Evolutionary conservation across 2,113 vertebrate genomes (phyloP).

Genomic region (Epinephelus fuscoguttatus): DNA sequence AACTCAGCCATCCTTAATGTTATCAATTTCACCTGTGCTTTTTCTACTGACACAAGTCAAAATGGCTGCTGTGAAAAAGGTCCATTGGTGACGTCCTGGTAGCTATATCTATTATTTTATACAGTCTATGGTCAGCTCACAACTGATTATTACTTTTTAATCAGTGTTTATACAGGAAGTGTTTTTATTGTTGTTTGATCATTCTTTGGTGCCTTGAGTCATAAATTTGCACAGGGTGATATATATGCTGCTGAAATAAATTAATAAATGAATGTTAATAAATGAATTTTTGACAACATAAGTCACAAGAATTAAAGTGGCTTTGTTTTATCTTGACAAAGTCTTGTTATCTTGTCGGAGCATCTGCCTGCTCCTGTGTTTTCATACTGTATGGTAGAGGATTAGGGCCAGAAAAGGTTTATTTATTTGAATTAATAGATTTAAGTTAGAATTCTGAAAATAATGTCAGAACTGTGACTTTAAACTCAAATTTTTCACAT

Average conservation of each 20-base stretch:
- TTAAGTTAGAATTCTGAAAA: no score
- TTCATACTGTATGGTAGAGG: neutral
- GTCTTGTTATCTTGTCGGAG: neutral
- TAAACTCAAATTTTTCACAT: no score
- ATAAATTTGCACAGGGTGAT: constrained; percentile 22
- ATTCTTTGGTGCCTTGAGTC: constrained; percentile 12
- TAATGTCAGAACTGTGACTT: no score
- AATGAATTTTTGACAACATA: neutral
- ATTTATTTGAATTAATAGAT: no score
- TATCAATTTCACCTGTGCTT: no score
- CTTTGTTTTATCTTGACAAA: constrained; percentile 5
- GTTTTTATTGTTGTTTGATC: constrained; percentile 27
- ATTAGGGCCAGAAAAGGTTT: no score
- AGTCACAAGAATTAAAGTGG: neutral
- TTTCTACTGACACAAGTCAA: no score
- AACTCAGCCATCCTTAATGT: no score
- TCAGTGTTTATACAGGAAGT: constrained; percentile 32
- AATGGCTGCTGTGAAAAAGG: no score
- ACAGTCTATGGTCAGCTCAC: no score
- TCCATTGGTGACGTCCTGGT: no score
- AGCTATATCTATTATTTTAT: no score
- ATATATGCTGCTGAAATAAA: neutral
- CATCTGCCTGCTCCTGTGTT: neutral
- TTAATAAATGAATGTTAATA: neutral
- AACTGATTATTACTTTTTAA: neutral